Evolutionary conservation across 2,888 invertebrate genomes (phyloP), one percentile per base, ranked within the genome.

Genomic region (Steinernema hermaphroditum): DNA sequence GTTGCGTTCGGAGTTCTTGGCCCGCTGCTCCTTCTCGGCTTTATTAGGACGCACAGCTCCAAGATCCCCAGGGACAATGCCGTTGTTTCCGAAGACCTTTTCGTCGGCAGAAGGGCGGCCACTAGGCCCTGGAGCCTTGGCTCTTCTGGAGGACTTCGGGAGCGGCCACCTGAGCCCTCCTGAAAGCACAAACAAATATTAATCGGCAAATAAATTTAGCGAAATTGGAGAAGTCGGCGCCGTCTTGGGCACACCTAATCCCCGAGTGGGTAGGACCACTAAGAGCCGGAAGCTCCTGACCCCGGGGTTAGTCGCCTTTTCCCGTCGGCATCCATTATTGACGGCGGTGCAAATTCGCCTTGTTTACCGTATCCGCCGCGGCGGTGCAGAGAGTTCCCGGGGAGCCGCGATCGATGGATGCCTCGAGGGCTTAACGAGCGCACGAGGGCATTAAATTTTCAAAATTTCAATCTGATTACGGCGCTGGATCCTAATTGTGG

Each of bases 1-100:
- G 62, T 62, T 62, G 62, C 62, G 62, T 62, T 62, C 62, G 27
- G 62, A 2, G 32, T 16, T 22, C 62, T 49, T 46, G 22, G 6
- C 22, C 32, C 37, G 44, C 70, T 49, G 16, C 27, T 70, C 46
- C 27, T 70, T 70, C 50, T 70, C 32, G 24, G 50, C 37, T 70
- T 70, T 70, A 70, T 70, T 70, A 54, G 50, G 34, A 70, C 43
- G 49, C 43, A 43, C 43, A 54, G 54, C 54, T 54, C 54, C 24
- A 29, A 62, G 62, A 62, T 62, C 22, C 62, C 62, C 34, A 16
- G 62, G 62, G 62, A 62, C 62, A 62, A 62, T 1, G 62, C 32
- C 62, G 62, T 32, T 62, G 62, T 62, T 62, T 62, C 62, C 29
- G 62, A 22, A 32, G 62, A 32, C 62, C 62, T 62, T 54, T 54